These are phyloP conservation scores for Zosterops lateralis DNA, from an alignment of 2,113 vertebrate genomes.

Conservation along the genomic window DNA sequence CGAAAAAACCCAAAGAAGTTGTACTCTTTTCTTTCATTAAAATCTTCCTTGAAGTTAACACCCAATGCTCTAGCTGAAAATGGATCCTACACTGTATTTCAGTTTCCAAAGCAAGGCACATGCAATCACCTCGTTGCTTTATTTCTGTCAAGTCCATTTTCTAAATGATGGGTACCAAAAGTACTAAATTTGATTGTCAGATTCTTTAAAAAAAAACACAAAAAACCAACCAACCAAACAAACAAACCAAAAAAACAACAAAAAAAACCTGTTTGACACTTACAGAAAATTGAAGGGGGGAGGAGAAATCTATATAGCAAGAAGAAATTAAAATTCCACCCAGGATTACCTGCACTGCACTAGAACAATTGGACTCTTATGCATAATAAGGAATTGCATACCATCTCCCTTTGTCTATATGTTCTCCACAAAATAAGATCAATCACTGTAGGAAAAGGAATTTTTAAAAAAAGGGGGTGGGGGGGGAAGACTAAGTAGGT, in stretches of 20 bases:
- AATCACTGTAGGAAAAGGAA: background rate
- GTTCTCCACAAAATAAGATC: background rate
- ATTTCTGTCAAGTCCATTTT: conserved; percentile 8
- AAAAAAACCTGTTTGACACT: background rate
- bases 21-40: background rate
- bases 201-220: background rate
- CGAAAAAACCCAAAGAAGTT: background rate
- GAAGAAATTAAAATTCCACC: background rate
- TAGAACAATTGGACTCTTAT: background rate
- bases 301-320: background rate
- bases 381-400: background rate
- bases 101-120: background rate
- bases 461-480: rapidly evolving
- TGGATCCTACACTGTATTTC: background rate
- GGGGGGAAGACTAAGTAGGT: background rate
- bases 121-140: background rate
- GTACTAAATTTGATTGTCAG: background rate
- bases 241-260: no score
- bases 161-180: background rate
- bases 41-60: background rate
- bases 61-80: background rate
- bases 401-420: background rate
- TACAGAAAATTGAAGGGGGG: background rate
- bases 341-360: background rate
- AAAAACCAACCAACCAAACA: background rate